phyloP scores from a whole-genome alignment of 2,888 invertebrate genomes.

The Caenorhabditis wallacei region DNA sequence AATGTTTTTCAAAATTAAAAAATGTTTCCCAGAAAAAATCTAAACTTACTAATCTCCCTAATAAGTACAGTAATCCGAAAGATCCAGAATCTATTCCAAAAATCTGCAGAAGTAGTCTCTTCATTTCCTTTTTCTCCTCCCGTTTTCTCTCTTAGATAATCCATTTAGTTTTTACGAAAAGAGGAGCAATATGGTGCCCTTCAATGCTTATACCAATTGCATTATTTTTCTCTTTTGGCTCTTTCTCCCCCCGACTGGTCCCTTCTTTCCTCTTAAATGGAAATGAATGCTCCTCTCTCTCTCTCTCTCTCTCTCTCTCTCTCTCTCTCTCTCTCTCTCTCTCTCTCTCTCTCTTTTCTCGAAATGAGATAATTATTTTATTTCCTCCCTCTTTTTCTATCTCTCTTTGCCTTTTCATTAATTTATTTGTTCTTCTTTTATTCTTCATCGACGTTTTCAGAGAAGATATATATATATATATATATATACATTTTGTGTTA shows the following conservation, averaged over 20 bases:
- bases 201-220: constrained; percentile 32
- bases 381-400: neutral
- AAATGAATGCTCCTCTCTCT: constrained; percentile 33
- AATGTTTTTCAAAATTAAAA: too few relatives aligned
- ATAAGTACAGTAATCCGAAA: neutral
- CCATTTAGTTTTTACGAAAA: constrained; percentile 23
- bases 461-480: neutral
- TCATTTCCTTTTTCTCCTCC: too few relatives aligned
- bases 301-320: neutral
- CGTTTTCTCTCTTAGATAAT: constrained; percentile 19
- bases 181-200: constrained; percentile 43
- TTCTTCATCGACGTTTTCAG: too few relatives aligned
- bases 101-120: too few relatives aligned
- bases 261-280: constrained; percentile 42
- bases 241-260: neutral
- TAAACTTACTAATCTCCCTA: too few relatives aligned
- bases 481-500: too few relatives aligned
- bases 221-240: constrained; percentile 36
- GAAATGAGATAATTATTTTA: constrained; percentile 28
- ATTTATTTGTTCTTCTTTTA: constrained; percentile 16
- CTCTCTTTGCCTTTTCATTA: neutral
- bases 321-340: neutral
- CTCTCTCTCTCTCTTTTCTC: constrained; percentile 7
- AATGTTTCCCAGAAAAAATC: too few relatives aligned
- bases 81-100: constrained; percentile 2